Percentiles rank a stretch among this genome's conserved stretches.
These are phyloP conservation scores for Liolophura sinensis DNA, from an alignment of 1,140 invertebrate genomes.

Conservation along the genomic window DNA sequence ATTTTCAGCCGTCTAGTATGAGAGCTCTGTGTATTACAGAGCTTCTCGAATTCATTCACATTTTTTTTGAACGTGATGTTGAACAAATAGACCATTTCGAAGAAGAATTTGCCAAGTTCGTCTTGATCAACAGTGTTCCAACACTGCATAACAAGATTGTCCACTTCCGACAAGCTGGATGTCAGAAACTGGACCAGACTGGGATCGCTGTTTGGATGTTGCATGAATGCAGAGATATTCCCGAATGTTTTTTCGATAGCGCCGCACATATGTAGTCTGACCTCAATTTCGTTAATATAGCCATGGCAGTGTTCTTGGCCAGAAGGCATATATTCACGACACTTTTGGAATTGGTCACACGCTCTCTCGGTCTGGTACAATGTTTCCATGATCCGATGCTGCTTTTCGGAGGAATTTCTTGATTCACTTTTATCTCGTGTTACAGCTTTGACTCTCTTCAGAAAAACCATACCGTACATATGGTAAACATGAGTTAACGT, in stretches of 20 bases:
- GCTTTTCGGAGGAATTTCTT: not conserved
- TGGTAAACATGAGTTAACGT: slow-evolving; percentile 28
- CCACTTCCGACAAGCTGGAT: slow-evolving; percentile 16
- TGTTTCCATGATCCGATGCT: slow-evolving; percentile 13
- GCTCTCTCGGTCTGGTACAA: slow-evolving; percentile 10
- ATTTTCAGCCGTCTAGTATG: slow-evolving; percentile 16
- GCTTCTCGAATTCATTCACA: not conserved
- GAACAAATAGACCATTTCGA: slow-evolving; percentile 17
- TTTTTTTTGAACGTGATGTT: slow-evolving; percentile 19
- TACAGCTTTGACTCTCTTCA: slow-evolving; percentile 14
- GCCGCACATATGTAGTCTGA: slow-evolving; percentile 23
- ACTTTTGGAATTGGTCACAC: slow-evolving; percentile 22
- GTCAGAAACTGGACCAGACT: slow-evolving; percentile 11
- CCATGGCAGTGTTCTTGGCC: slow-evolving; percentile 20
- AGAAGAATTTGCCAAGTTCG: slow-evolving; percentile 9
- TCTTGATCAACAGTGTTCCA: slow-evolving; percentile 13
- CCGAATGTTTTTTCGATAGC: slow-evolving; percentile 16
- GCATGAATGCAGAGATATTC: no score
- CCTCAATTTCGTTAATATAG: slow-evolving; percentile 22
- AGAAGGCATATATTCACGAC: slow-evolving; percentile 16
- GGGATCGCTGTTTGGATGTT: not conserved
- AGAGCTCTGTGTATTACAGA: slow-evolving; percentile 7
- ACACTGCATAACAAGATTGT: slow-evolving; percentile 21
- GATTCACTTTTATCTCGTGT: slow-evolving; percentile 5
- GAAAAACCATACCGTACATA: slow-evolving; percentile 25